phyloP scores from a whole-genome alignment of 2,113 vertebrate species.

The Buteo buteo region DNA sequence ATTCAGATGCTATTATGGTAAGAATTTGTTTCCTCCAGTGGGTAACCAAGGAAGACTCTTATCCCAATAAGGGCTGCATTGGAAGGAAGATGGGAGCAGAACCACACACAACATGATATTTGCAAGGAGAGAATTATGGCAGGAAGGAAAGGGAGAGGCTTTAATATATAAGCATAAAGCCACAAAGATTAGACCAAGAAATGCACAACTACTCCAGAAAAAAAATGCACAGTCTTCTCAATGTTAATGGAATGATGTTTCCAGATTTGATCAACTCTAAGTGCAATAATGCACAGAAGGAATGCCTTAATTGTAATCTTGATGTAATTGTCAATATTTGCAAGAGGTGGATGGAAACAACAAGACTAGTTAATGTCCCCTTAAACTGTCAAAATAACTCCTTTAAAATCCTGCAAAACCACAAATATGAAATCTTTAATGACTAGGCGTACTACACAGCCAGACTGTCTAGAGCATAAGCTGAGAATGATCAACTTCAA shows the following conservation, averaged over 20 bases:
- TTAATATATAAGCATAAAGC: not conserved
- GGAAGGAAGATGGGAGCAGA: not conserved
- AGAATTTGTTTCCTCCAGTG: not conserved
- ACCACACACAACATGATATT: not conserved
- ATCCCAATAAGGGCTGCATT: not conserved
- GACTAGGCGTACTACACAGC: not conserved
- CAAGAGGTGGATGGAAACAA: not conserved
- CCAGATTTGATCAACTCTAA: not conserved
- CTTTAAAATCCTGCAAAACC: conserved; percentile 16
- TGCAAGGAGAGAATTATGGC: not conserved
- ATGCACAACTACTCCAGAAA: not conserved
- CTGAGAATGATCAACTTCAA: conserved; percentile 34
- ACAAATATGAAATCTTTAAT: conserved; percentile 19
- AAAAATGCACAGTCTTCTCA: not conserved
- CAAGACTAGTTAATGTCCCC: not conserved
- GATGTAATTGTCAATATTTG: not conserved
- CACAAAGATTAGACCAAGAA: not conserved
- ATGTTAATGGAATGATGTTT: not conserved
- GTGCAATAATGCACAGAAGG: not conserved
- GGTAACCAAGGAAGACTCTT: not conserved
- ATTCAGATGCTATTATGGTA: not conserved
- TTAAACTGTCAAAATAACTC: not conserved
- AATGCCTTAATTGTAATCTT: not conserved
- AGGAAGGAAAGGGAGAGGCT: conserved; percentile 46
- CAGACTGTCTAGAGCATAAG: conserved; percentile 41